Evolutionary conservation across 1,140 invertebrate species (phyloP), one percentile per base, ranked within the genome.

Genomic region (Scaptomyza montana): DNA sequence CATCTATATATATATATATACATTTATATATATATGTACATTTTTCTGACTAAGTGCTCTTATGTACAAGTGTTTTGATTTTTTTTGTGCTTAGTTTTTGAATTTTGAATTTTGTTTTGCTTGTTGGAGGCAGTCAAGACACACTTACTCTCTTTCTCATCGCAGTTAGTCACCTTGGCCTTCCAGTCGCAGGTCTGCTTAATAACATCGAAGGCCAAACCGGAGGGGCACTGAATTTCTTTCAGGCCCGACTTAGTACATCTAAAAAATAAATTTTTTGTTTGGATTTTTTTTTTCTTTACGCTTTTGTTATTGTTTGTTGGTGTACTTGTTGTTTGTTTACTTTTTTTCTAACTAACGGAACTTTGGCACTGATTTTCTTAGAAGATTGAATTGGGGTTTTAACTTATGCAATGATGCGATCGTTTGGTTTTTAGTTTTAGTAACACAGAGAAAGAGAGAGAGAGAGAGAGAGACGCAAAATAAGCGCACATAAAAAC

Each of bases 161-260:
- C 96, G 95, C 97, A 98, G 95, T 97, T 98, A 94, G 94, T 96
- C 94, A 98, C 97, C 95, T 98, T 98, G 94, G 95, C 96, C 94
- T 98, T 98, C 97, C 97, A 98, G 94, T 98, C 97, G 94, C 97
- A 98, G 93, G 97, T 98, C 94, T 98, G 97, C 95, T 98, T 97
- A 94, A 97, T 96, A 94, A 98, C 95, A 95, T 98, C 97, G 95
- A 98, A 98, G 94, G 96, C 96, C 94, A 98, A 95, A 94, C 97
- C 97, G 92, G 96, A 96, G 91, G 97, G 97, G 93, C 97, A 98
- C 93, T 96, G 96, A 94, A 98, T 97, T 95, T 96, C 95, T 96
- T 97, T 97, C 94, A 97, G 95, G 94, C 96, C 96, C 94, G 96
- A 96, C 94, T 95, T 96, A 94, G 96, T 97, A 95, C 96, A 97